Evolutionary conservation across 2,888 invertebrate species (phyloP), one percentile per base, ranked within the genome.

Genomic region (Lycocerus yunnanus): DNA sequence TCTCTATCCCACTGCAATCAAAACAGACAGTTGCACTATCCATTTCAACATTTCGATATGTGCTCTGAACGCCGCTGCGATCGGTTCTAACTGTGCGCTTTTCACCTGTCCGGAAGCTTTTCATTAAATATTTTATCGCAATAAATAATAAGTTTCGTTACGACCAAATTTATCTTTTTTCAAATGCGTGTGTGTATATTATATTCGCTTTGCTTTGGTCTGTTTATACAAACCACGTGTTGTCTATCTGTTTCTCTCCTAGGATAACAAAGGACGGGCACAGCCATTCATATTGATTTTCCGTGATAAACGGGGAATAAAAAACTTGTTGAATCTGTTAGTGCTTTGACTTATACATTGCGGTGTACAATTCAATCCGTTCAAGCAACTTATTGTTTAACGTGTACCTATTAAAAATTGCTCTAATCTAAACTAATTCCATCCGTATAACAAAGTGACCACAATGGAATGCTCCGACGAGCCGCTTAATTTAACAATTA

Each of bases 291-390:
- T 87, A 87, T 87, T 85, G 87, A 87, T 87, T 87, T 87, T 87
- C 85, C 80, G 84, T 85, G 86, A 86, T 86, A 85, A 85, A 86
- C 86, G 84, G 84, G 84, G 84, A 84, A 87, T 86, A 87, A 87
- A 87, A 87, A 87, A 87, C 87, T 87, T 90, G 86, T 87, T 91
- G 86, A 90, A 90, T 87, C 86, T 89, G 82, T 78, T 73, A 68
- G 73, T 72, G 76, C 78, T 78, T 76, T 75, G 61, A 63, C 61
- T 63, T 63, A 20, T 63, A 63, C 61, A 20, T 18, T 63, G 61
- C 61, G 61, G 61, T 63, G 20, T 63, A 63, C 61, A 18, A 18
- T 63, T 16, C 20, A 63, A 63, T 20, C 20, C 61, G 61, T 18
- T 63, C n/a, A 20, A 1, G 61, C 61, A 63, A 63, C 18, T 63